Evolutionary conservation across 2,888 invertebrate genomes (phyloP), one percentile per base, ranked within the genome.

Genomic region (Cacoxenus indagator): DNA sequence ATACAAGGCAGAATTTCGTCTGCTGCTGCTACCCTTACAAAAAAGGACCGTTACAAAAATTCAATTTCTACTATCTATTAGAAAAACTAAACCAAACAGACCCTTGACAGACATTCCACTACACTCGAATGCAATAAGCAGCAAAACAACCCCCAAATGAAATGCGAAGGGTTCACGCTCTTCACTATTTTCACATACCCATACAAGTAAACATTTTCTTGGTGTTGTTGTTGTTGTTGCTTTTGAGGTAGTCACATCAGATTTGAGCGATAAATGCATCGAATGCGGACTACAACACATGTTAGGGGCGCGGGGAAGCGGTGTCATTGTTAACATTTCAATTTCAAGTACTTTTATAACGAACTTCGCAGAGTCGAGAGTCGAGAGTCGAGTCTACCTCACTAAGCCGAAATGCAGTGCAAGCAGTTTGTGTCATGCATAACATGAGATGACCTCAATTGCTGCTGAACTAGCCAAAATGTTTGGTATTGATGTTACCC

Each of bases 381-480:
- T n/a, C n/a, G n/a, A n/a, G n/a, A n/a, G n/a, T n/a, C n/a, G 73
- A 68, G 31, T 22, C 48, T 43, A 37, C 17, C 37, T 54, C 45
- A 45, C 51, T 9, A 67, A 29, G 19, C 62, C 43, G 29, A 76
- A 76, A 71, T 82, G 80, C 80, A 73, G 65, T 43, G 64, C 81
- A 78, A 81, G 80, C 82, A 78, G 51, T 73, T 73, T 71, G 65
- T 26, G 66, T 70, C 73, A 77, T 71, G 71, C 74, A 75, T 72
- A 75, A 74, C 45, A 68, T 65, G 65, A 19, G 64, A 68, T 84
- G 85, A 84, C 85, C 85, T 85, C 85, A 85, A 78, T 85, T 74
- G 67, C 74, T 73, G 71, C 70, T 73, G 64, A 72, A 65, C 19
- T 57, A 37, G 68, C 70, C 59, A 72, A 75, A 71, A 59, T 64